Percentiles rank a stretch among this genome's conserved stretches.
These are phyloP conservation scores for Sphaerodactylus townsendi DNA, from an alignment of 2,113 vertebrate species.

Conservation along the genomic window DNA sequence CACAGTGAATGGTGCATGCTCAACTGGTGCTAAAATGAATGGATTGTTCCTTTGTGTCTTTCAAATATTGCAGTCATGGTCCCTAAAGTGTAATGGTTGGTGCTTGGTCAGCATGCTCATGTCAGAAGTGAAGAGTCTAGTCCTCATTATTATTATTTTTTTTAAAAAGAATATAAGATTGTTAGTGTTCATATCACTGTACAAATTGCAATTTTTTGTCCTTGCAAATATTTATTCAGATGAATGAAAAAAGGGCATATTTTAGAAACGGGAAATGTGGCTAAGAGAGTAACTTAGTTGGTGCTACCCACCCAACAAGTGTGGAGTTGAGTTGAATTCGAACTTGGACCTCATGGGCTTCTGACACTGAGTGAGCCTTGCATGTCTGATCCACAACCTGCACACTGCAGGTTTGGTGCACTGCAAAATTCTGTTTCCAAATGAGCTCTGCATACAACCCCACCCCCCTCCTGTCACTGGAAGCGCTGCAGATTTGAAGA, in stretches of 20 bases:
- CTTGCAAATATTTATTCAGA: neutral
- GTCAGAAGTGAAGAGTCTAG: neutral
- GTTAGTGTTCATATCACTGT: neutral
- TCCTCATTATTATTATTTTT: neutral
- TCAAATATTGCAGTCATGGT: neutral
- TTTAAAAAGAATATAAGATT: neutral
- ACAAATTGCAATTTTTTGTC: neutral
- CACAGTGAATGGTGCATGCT: neutral
- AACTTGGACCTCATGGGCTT: too few species aligned
- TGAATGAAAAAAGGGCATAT: neutral
- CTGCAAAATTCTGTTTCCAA: too few species aligned
- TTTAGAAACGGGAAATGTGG: neutral
- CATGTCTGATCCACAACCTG: too few species aligned
- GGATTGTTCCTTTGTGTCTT: neutral
- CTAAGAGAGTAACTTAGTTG: neutral
- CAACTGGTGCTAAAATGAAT: neutral
- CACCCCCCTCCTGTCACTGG: too few species aligned
- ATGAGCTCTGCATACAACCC: neutral
- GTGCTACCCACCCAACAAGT: too few species aligned
- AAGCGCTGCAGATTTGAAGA: too few species aligned
- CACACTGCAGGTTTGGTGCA: too few species aligned
- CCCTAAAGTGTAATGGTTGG: neutral
- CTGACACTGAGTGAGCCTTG: too few species aligned
- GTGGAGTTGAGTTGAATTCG: too few species aligned
- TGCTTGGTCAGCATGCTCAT: neutral